phyloP scores from a whole-genome alignment of 2,888 invertebrate species.

The Philopedon plagiatum region DNA sequence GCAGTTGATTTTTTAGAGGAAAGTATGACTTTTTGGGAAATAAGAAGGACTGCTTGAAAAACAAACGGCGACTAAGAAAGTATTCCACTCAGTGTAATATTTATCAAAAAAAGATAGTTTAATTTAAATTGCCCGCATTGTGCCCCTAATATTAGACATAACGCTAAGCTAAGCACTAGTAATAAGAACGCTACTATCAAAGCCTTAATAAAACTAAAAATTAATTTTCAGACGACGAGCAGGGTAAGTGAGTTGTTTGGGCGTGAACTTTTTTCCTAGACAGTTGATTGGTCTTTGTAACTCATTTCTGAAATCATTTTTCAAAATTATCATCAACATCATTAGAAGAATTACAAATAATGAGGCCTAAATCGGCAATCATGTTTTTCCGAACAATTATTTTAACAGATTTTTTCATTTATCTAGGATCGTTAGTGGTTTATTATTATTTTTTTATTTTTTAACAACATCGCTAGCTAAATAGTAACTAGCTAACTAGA shows the following conservation, averaged over 20 bases:
- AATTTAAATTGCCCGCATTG: constrained; percentile 25
- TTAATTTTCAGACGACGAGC: constrained; percentile 68
- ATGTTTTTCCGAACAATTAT: too few species aligned
- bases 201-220: constrained; percentile 32
- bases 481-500: too few species aligned
- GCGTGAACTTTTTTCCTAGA: constrained; percentile 58
- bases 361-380: not conserved
- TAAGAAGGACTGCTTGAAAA: too few species aligned
- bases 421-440: too few species aligned
- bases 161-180: constrained; percentile 21
- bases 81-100: not conserved
- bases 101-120: constrained; percentile 12
- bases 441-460: too few species aligned
- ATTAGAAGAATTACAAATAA: not conserved
- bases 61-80: not conserved
- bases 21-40: too few species aligned
- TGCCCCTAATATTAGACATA: constrained; percentile 24
- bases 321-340: not conserved
- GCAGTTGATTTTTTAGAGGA: too few species aligned
- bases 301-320: constrained; percentile 20
- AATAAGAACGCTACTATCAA: constrained; percentile 14
- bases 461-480: too few species aligned
- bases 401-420: too few species aligned
- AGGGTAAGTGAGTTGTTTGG: constrained; percentile 67
- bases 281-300: constrained; percentile 19